Base-by-base conservation (phyloP, 2,888 invertebrate species). In the Mesorhabditis sp. region DNA sequence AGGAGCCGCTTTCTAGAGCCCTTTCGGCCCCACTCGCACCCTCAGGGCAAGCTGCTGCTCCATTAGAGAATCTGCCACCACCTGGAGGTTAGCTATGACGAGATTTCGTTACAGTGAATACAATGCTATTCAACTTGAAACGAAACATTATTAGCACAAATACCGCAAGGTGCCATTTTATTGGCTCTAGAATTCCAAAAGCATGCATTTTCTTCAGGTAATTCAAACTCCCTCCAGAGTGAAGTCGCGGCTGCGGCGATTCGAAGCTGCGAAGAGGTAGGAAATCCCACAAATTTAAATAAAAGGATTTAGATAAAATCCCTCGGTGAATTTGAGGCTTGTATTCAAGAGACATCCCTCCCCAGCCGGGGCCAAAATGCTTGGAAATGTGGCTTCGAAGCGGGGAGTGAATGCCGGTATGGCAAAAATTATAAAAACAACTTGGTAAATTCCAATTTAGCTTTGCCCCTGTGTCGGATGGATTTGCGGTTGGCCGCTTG, bases 361-460 rank as follows among this genome's bases (percentile, higher is more conserved):
- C 58, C 58, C n/a, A 10, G 58, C 7, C 58, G n/a, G n/a, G 7
- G 10, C 10, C 58, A 10, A 13, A 50, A 10, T 50, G 58, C 58
- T n/a, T 50, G 58, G 58, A 10, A 50, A n/a, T 50, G 58, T n/a
- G n/a, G 58, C n/a, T 50, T 50, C 58, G 58, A 50, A n/a, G 58
- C 7, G 58, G 58, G 58, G n/a, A 50, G 10, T n/a, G 58, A 10
- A 13, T 50, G 58, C 58, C 7, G n/a, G 58, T 50, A 50, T 50
- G 58, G 58, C 7, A n/a, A 10, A n/a, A 13, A 10, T 13, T 13
- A 10, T 13, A 10, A 10, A 50, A 50, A 13, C 58, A 50, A 50
- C n/a, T 50, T 50, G n/a, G n/a, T n/a, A 10, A n/a, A 50, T 13
- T n/a, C n/a, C n/a, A 13, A 13, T 50, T 50, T n/a, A 50, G 58